A percentile compares a stretch with the other conserved stretches of the same genome.
phyloP scores from a whole-genome alignment of 2,797 vertebrate genomes.

The Margarornis squamiger region DNA sequence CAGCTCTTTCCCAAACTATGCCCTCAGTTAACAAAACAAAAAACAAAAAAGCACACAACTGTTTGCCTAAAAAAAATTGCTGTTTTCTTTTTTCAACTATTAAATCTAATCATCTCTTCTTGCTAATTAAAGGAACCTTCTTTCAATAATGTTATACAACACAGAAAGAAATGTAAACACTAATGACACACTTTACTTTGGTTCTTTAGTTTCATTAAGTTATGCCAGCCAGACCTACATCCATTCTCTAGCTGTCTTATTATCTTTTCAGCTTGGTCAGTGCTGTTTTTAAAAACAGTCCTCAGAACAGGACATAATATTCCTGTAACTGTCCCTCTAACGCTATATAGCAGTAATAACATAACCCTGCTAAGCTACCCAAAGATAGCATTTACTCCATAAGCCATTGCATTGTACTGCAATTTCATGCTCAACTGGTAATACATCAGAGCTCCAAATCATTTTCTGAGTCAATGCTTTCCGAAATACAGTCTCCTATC shows the following conservation, averaged over 20 bases:
- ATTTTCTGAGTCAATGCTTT: slow-evolving; percentile 63
- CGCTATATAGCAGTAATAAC: background rate
- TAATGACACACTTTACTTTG: background rate
- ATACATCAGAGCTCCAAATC: slow-evolving; percentile 23
- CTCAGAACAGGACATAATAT: slow-evolving; percentile 14
- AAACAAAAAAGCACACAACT: background rate
- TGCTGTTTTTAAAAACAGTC: background rate
- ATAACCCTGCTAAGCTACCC: background rate
- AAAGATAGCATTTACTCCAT: slow-evolving; percentile 11
- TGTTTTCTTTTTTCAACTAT: background rate
- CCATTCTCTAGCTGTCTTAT: background rate
- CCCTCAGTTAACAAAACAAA: background rate
- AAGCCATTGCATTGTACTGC: background rate
- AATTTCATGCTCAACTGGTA: slow-evolving; percentile 56
- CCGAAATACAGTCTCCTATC: slow-evolving; percentile 28
- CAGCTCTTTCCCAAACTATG: background rate
- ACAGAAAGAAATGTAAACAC: background rate
- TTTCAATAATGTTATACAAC: background rate
- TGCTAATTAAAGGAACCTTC: background rate
- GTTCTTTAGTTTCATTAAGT: background rate
- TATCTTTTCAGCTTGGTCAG: background rate
- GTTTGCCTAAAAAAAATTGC: background rate
- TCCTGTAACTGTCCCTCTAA: background rate
- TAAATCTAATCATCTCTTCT: background rate
- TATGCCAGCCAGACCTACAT: background rate